phyloP scores from a whole-genome alignment of 92 coral and sea anemone genomes.

The Phenganax subtilis region DNA sequence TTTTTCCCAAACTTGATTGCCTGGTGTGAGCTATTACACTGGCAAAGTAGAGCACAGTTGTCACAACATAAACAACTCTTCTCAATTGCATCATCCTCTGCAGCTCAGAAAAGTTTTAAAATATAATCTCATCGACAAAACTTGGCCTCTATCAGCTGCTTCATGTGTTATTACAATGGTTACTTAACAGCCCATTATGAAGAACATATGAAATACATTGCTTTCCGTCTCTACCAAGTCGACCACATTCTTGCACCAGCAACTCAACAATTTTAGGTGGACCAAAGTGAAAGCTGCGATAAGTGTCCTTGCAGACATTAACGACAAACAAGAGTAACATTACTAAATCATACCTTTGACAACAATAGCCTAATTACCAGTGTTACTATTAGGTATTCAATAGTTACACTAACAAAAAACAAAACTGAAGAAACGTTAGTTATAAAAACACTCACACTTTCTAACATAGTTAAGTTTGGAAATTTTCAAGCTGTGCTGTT shows the following conservation, averaged over 20 bases:
- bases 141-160: conserved; percentile 10
- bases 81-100: neutral
- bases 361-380: too few relatives aligned
- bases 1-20: conserved; percentile 6
- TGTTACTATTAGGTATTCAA: too few relatives aligned
- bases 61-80: conserved; percentile 12
- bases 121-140: conserved; percentile 17
- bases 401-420: too few relatives aligned
- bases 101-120: neutral
- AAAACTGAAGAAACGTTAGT: too few relatives aligned
- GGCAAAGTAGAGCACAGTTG: conserved; percentile 8
- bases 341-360: too few relatives aligned
- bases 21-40: neutral
- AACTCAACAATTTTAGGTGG: conserved; percentile 8
- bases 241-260: conserved; percentile 17
- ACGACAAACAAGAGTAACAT: too few relatives aligned
- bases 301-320: neutral
- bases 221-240: conserved; percentile 21
- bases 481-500: too few relatives aligned
- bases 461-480: too few relatives aligned
- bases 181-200: conserved; percentile 21
- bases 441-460: too few relatives aligned
- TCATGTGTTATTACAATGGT: conserved; percentile 13
- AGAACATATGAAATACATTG: conserved; percentile 10
- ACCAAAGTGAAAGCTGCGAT: conserved; percentile 14